These are phyloP conservation scores for Listronotus oregonensis DNA, from an alignment of 1,140 invertebrate genomes.

Conservation along the genomic window DNA sequence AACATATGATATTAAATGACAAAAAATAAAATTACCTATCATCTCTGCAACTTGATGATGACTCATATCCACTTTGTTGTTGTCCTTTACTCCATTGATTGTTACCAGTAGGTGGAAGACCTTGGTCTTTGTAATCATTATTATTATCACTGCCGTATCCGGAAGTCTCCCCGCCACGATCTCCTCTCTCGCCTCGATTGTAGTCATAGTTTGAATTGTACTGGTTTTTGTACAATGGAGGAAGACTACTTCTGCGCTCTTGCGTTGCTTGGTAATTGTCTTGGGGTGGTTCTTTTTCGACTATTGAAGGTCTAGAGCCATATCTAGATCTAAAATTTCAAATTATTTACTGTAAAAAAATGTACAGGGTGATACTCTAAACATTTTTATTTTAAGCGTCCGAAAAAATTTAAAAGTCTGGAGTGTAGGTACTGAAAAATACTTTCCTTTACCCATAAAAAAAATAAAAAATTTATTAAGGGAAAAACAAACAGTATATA, in stretches of 20 bases:
- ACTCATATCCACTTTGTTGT: slow-evolving; percentile 47
- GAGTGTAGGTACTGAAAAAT: too few relatives aligned
- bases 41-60: slow-evolving; percentile 59
- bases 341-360: too few relatives aligned
- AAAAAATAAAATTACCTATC: slow-evolving; percentile 53
- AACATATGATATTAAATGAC: too few relatives aligned
- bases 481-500: too few relatives aligned
- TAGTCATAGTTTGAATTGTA: slow-evolving; percentile 41
- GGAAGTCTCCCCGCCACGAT: slow-evolving; percentile 68
- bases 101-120: slow-evolving; percentile 27
- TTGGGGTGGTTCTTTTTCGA: slow-evolving; percentile 27
- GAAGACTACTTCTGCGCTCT: slow-evolving; percentile 44
- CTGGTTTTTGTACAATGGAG: slow-evolving; percentile 52
- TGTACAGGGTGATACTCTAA: too few relatives aligned
- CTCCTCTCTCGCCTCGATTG: slow-evolving; percentile 51
- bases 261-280: neutral
- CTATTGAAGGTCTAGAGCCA: slow-evolving; percentile 36
- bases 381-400: too few relatives aligned
- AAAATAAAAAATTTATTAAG: too few relatives aligned
- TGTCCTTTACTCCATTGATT: slow-evolving; percentile 14
- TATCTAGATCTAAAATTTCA: slow-evolving; percentile 37
- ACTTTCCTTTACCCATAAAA: too few relatives aligned
- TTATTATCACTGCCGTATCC: slow-evolving; percentile 72
- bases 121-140: slow-evolving; percentile 36
- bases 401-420: too few relatives aligned